Evolutionary conservation across 2,113 vertebrate genomes (phyloP).

Genomic region (Otis tarda): DNA sequence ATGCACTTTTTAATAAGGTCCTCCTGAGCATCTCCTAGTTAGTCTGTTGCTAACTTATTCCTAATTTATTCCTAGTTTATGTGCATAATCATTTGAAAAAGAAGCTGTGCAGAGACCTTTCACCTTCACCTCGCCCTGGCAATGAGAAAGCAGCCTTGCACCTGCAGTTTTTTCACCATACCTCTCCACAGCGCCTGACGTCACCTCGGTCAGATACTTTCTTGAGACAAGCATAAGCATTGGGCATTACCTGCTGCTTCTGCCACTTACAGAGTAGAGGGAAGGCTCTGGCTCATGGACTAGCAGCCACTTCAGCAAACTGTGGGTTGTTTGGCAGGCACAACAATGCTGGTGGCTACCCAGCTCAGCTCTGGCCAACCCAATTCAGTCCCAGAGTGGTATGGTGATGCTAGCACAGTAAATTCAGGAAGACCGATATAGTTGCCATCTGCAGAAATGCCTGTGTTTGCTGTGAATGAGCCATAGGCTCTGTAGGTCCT

Average conservation of each 20-base stretch:
- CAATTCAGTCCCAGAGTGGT: background rate
- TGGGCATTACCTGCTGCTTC: background rate
- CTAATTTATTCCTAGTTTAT: background rate
- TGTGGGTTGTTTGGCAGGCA: background rate
- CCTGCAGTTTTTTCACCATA: background rate
- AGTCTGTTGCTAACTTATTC: background rate
- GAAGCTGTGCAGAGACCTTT: background rate
- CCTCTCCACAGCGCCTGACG: background rate
- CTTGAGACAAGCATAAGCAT: fast-evolving
- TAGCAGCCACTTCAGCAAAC: background rate
- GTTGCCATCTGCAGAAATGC: background rate
- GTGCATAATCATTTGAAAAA: background rate
- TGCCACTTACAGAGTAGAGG: background rate
- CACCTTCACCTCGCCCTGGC: background rate
- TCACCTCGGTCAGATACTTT: fast-evolving
- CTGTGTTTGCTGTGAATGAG: background rate
- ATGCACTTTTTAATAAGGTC: background rate
- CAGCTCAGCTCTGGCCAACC: background rate
- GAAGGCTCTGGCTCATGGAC: background rate
- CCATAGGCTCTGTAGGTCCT: background rate
- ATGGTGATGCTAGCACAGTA: background rate
- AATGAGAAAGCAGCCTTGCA: background rate
- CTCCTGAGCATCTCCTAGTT: background rate
- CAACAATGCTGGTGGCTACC: background rate
- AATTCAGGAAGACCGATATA: background rate